Percentiles rank a stretch among this genome's conserved stretches.
phyloP scores from a whole-genome alignment of 2,113 vertebrate genomes.

The Pyrgilauda ruficollis region DNA sequence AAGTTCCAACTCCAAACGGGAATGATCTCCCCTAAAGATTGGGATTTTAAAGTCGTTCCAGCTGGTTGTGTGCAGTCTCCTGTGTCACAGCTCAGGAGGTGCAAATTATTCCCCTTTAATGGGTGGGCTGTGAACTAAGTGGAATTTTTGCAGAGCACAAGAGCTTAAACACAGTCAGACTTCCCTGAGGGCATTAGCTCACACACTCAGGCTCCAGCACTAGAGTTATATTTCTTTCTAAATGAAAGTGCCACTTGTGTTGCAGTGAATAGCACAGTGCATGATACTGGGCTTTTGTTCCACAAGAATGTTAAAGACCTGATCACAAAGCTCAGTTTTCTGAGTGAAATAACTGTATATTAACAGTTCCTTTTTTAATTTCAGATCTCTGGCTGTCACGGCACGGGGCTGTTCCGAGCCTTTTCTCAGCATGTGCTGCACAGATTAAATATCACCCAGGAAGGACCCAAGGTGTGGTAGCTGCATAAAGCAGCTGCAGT shows the following conservation, averaged over 20 bases:
- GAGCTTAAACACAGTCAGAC: neutral
- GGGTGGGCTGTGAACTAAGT: neutral
- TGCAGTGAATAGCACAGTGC: neutral
- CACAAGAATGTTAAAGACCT: neutral
- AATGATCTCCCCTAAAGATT: neutral
- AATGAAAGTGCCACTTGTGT: neutral
- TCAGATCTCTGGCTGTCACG: conserved; percentile 89
- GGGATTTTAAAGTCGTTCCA: neutral
- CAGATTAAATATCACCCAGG: conserved; percentile 84
- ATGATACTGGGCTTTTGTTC: neutral
- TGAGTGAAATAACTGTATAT: neutral
- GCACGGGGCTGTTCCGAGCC: conserved; percentile 88
- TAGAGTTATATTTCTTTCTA: neutral
- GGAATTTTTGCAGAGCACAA: neutral
- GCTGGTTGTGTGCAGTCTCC: neutral
- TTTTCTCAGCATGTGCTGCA: conserved; percentile 95
- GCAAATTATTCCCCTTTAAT: neutral
- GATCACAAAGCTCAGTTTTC: neutral
- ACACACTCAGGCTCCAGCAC: neutral
- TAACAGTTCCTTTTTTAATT: conserved; percentile 29
- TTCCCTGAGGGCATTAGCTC: neutral
- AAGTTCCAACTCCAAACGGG: neutral
- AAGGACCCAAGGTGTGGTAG: conserved; percentile 81
- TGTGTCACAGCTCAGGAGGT: neutral
- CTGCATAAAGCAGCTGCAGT: neutral